Base-by-base conservation (phyloP, 1,140 invertebrate genomes). In the Drosophila santomea region DNA sequence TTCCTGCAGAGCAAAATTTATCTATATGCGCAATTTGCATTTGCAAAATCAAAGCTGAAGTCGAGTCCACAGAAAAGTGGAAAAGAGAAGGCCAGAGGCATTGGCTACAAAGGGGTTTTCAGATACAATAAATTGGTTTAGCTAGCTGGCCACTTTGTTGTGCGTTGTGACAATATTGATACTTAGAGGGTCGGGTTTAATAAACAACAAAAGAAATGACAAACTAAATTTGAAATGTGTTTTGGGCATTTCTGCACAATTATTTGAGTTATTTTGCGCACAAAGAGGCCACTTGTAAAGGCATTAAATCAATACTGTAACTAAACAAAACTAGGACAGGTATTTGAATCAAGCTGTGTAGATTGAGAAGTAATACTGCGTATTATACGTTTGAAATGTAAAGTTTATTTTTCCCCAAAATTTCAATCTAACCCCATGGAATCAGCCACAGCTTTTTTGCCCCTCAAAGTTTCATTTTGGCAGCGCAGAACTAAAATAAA, bases 41-140 rank as follows among this genome's bases (percentile, higher is more conserved):
- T 75, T 75, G 73, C 39, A 41, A 75, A 75, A 75, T 74, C 73
- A 75, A 75, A 75, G 72, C 61, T 73, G 67, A 2, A 20, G 20
- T 20, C 25, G 44, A 57, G 47, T 41, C 25, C 25, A 57, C 36
- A 36, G 67, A 28, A 67, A 64, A 51, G 25, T 20, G 50, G 48
- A 38, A 39, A 68, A 43, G 36, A 4, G 50, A 36, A 3, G 32
- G 38, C 64, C 64, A 41, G 67, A 57, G 64, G 64, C 51, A 14
- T 4, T 52, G 44, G 41, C 14, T 17, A 11, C 39, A 71, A 68
- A 67, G 63, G 50, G 63, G 64, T 47, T 69, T 51, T 71, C 20
- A 17, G 17, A 43, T 58, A 47, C 66, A 36, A 71, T 58, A 71
- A 71, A 71, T 71, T 71, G 64, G 64, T 71, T 71, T 71, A 43